Evolutionary conservation across 2,888 invertebrate genomes (phyloP), one percentile per base, ranked within the genome.

Genomic region (Charanyca ferruginea): DNA sequence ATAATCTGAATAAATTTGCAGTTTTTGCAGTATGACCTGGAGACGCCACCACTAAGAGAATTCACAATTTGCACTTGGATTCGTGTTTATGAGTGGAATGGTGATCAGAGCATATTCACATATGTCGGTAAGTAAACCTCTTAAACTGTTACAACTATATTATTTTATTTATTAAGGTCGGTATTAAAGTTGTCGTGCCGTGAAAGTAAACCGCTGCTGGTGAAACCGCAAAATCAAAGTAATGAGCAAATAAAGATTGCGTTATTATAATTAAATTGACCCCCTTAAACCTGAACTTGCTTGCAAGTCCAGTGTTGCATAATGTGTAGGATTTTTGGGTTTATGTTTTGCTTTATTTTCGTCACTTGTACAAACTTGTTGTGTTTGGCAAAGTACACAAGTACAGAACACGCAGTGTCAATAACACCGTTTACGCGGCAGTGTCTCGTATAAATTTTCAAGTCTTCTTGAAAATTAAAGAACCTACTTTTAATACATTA

Each of bases 31-130:
- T 98, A 98, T 89, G 97, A 97, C 78, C 95, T 97, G 35, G 96
- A 96, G 59, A 92, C 98, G 23, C 98, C 98, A 0, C 97, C 97
- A 70, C 84, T 98, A 83, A 97, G 97, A 81, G 98, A 98, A 90
- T 98, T 98, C 87, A 98, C 98, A 0, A 95, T 98, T 57, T 98
- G 98, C 87, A 96, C 97, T 78, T 98, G 98, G 98, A 96, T 97
- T 83, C 97, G 98, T 70, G 97, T 97, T 81, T 96, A 96, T 81
- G 98, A 91, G 62, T 73, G 94, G 25, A 78, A 61, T 1, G 80
- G 83, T 18, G 92, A 94, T 48, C 94, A 94, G 70, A 93, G 83
- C 59, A 89, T 95, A 71, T 94, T 94, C 66, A 87, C 94, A 20
- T 95, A 94, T 65, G 87, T 93, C 28, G 90, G 95, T 94, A 76